A percentile compares a stretch with the other conserved stretches of the same genome.
These are phyloP conservation scores for Diogma glabrata DNA, from an alignment of 2,888 invertebrate genomes.

Conservation along the genomic window DNA sequence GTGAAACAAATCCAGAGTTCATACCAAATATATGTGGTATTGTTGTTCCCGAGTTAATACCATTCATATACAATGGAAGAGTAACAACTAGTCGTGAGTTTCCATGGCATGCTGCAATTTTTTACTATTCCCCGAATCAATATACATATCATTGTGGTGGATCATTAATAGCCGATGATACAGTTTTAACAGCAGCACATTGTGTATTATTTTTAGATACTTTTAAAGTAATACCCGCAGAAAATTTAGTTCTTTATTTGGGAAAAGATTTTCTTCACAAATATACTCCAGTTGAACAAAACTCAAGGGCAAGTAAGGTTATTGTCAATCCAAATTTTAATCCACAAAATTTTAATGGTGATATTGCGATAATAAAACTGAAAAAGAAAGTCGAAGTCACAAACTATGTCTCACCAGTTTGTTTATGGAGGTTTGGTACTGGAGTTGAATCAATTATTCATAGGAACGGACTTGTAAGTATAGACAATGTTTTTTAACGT, in stretches of 20 bases:
- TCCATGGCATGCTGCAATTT: conserved; percentile 37
- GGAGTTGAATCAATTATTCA: neutral
- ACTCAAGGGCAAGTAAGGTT: neutral
- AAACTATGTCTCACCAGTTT: conserved; percentile 22
- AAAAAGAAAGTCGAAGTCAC: conserved; percentile 26
- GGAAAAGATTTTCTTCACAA: neutral
- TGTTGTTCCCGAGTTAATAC: neutral
- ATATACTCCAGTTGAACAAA: neutral
- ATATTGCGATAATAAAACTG: conserved; percentile 32
- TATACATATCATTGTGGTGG: conserved; percentile 35
- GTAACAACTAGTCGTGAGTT: conserved; percentile 27
- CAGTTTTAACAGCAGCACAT: conserved; percentile 30
- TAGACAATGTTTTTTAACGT: conserved; percentile 28
- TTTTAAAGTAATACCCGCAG: neutral
- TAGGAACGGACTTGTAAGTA: neutral
- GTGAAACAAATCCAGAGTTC: too few species aligned
- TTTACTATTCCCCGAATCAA: conserved; percentile 19
- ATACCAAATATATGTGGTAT: too few species aligned
- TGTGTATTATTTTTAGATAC: conserved; percentile 22
- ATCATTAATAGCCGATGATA: conserved; percentile 29
- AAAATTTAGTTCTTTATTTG: neutral
- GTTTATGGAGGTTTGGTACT: neutral
- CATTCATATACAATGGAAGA: neutral
- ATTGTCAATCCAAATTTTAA: conserved; percentile 9
- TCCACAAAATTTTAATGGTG: conserved; percentile 20